A percentile compares a stretch with the other conserved stretches of the same genome.
phyloP scores from a whole-genome alignment of 2,113 vertebrate genomes.

The Piliocolobus tephrosceles region DNA sequence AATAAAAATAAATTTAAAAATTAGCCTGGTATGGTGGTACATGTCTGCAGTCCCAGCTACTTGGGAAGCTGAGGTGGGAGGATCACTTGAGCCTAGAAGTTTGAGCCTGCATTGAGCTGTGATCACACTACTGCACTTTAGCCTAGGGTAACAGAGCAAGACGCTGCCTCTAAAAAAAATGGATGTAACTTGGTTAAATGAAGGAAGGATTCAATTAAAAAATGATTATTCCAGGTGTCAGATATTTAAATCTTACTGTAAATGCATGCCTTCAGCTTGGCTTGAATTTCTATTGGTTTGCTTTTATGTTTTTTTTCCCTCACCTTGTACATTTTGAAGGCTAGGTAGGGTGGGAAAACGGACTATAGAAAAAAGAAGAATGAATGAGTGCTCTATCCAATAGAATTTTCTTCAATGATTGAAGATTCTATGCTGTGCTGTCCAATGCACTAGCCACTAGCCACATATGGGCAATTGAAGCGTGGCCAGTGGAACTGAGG shows the following conservation, averaged over 20 bases:
- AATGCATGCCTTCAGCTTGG: not conserved
- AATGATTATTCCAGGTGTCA: not conserved
- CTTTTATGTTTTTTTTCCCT: not conserved
- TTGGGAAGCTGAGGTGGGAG: too few species aligned
- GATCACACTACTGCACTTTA: too few species aligned
- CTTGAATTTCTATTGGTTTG: not conserved
- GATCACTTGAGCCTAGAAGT: too few species aligned
- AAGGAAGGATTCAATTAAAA: not conserved
- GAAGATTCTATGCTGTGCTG: constrained; percentile 22
- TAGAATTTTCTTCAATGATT: not conserved
- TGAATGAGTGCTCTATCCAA: not conserved
- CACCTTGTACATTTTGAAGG: not conserved
- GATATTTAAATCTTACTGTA: constrained; percentile 28
- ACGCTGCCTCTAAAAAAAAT: too few species aligned
- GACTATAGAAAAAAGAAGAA: not conserved
- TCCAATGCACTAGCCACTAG: not conserved
- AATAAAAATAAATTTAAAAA: too few species aligned
- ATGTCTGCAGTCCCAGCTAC: too few species aligned
- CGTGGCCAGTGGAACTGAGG: not conserved
- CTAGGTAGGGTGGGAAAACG: not conserved
- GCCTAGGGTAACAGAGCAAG: too few species aligned
- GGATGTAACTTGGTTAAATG: not conserved
- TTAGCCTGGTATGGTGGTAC: too few species aligned
- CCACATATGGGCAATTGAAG: not conserved
- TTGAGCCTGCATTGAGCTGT: too few species aligned